Evolutionary conservation across 1,140 invertebrate genomes (phyloP), one percentile per base, ranked within the genome.

Genomic region (Potamilus streckersoni): DNA sequence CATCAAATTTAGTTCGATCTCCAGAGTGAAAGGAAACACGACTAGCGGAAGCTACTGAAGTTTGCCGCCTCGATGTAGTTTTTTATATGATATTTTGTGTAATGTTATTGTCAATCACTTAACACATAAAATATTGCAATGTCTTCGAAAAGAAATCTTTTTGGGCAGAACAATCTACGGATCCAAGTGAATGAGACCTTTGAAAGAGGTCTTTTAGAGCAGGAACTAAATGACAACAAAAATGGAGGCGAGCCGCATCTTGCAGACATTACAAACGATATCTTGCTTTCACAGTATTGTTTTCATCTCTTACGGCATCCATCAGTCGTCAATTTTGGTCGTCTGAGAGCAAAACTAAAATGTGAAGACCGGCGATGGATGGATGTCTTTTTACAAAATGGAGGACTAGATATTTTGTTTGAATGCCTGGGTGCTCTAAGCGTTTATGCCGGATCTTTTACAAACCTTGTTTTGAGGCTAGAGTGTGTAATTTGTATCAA

Each of bases 401-500:
- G 89, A 59, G 90, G 91, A 2, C 81, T 91, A 19, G 86, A 86
- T n/a, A 84, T 90, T 17, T 71, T 91, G 63, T 85, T 91, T 75
- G 89, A 88, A 70, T 84, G 84, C 38, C 76, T 91, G 74, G 80
- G 86, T n/a, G 79, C 82, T 23, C 79, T 90, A 55, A 74, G 69
- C 3, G 49, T 60, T 59, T 79, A 79, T 64, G 72, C 70, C 2
- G 73, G 74, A 19, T 71, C 64, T 17, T 76, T 76, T 64, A 72
- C 73, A 31, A 76, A 79, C 65, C 58, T 79, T 19, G 65, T 79
- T 23, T 71, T 74, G 64, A 23, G 74, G 75, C 72, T 91, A 20
- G 89, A 91, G 66, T 90, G 89, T 78, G 87, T 91, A 3, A 76
- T 81, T 20, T 91, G 90, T 69, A 76, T 92, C 61, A 85, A 88